Conservation (phyloP, 1,140 invertebrate genomes). For the Drosophila pectinifera region DNA sequence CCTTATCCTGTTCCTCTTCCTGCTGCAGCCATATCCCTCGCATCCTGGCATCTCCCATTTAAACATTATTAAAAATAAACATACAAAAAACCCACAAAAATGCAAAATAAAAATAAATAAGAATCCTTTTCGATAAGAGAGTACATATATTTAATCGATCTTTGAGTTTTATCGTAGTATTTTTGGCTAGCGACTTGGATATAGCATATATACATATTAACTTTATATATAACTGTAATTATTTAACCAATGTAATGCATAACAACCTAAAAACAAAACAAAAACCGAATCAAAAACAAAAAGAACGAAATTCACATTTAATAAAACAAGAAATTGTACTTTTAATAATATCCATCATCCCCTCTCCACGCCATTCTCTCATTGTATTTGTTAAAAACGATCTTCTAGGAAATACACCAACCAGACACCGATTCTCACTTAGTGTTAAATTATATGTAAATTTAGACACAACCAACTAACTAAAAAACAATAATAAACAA, state of each 20-base stretch:
- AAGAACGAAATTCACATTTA: constrained; percentile 39
- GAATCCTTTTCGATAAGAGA: constrained; percentile 36
- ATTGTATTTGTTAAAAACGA: constrained; percentile 44
- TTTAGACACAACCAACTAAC: constrained; percentile 55
- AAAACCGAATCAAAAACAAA: constrained; percentile 18
- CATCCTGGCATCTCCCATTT: neutral
- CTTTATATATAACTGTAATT: constrained; percentile 58
- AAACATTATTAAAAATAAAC: constrained; percentile 10
- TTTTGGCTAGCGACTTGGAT: constrained; percentile 63
- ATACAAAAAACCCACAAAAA: constrained; percentile 7
- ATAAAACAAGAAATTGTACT: constrained; percentile 48
- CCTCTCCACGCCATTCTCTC: constrained; percentile 14
- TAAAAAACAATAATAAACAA: constrained; percentile 36
- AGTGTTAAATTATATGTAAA: constrained; percentile 63
- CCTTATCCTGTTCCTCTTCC: no score
- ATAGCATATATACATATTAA: constrained; percentile 54
- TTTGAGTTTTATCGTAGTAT: constrained; percentile 54
- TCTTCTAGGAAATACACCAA: constrained; percentile 44
- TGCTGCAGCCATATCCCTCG: constrained; percentile 8
- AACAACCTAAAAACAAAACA: constrained; percentile 23
- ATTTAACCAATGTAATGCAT: constrained; percentile 62
- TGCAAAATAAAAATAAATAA: constrained; percentile 20
- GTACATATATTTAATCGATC: constrained; percentile 40
- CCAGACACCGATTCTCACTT: constrained; percentile 41
- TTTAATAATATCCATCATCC: constrained; percentile 35